phyloP scores from a whole-genome alignment of 2,113 vertebrate genomes.

The Lipophrys pholis region DNA sequence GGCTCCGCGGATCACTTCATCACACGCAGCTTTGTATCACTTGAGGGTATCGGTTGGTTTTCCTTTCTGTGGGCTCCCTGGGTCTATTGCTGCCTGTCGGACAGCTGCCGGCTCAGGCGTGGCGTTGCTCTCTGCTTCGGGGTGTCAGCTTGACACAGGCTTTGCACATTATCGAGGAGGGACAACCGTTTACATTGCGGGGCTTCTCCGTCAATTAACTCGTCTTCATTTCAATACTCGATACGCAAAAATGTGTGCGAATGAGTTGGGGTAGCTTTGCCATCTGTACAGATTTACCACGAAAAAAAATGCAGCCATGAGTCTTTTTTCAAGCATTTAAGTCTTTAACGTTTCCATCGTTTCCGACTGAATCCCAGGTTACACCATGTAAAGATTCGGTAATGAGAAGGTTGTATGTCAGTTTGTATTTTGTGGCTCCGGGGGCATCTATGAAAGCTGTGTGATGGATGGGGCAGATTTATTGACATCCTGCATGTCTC shows the following conservation, averaged over 20 bases:
- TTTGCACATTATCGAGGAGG: slow-evolving; percentile 62
- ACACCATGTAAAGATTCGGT: too few species aligned
- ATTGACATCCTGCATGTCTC: slow-evolving; percentile 29
- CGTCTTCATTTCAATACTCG: neutral
- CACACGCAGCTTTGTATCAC: slow-evolving; percentile 14
- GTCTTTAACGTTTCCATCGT: too few species aligned
- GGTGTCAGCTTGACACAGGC: slow-evolving; percentile 56
- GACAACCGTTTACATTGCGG: slow-evolving; percentile 51
- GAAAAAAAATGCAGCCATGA: too few species aligned
- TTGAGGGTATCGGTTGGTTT: too few species aligned
- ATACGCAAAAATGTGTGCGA: too few species aligned
- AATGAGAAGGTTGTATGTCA: neutral
- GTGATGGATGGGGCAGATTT: slow-evolving; percentile 45
- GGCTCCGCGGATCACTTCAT: neutral
- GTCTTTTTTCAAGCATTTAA: too few species aligned
- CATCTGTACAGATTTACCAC: too few species aligned
- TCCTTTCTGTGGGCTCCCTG: neutral
- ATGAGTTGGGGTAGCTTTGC: too few species aligned
- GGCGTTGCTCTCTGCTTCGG: slow-evolving; percentile 37
- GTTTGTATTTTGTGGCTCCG: slow-evolving; percentile 7
- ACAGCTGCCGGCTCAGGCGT: slow-evolving; percentile 66
- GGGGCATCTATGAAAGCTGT: slow-evolving; percentile 10
- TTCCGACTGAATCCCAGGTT: too few species aligned
- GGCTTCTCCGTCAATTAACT: neutral
- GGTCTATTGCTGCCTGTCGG: slow-evolving; percentile 24